Conservation (phyloP, 2,797 vertebrate genomes). For the Lateolabrax maculatus region DNA sequence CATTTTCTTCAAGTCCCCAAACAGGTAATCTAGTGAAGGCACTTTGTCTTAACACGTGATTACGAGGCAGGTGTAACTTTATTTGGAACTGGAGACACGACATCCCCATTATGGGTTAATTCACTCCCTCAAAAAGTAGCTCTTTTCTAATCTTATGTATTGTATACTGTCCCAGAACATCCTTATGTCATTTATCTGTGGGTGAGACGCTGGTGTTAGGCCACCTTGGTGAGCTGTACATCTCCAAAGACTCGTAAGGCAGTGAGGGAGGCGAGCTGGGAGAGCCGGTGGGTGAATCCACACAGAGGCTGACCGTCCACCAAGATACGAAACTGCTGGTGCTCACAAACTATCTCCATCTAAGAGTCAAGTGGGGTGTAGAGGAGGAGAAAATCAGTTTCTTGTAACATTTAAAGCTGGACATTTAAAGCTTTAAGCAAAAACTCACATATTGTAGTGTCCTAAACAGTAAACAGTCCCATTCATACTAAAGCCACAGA, state of each 20-base stretch:
- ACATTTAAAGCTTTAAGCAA: not conserved
- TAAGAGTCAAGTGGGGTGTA: conserved; percentile 53
- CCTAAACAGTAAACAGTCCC: not conserved
- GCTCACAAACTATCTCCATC: conserved; percentile 96
- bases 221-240: conserved; percentile 93
- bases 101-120: conserved; percentile 36
- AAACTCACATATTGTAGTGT: not conserved
- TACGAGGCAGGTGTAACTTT: conserved; percentile 68
- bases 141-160: conserved; percentile 57
- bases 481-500: not conserved
- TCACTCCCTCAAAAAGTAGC: conserved; percentile 47
- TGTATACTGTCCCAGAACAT: conserved; percentile 31
- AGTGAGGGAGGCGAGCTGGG: conserved; percentile 87
- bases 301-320: conserved; percentile 93
- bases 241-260: conserved; percentile 89
- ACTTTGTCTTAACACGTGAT: conserved; percentile 77
- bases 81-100: conserved; percentile 51
- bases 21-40: conserved; percentile 80
- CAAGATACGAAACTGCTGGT: conserved; percentile 93
- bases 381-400: not conserved
- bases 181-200: not conserved
- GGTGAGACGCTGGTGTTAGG: conserved; percentile 72
- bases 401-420: not conserved
- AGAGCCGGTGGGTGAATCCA: conserved; percentile 89
- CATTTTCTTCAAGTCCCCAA: conserved; percentile 66